phyloP scores from a whole-genome alignment of 2,797 vertebrate genomes.

The Acipenser oxyrinchus region DNA sequence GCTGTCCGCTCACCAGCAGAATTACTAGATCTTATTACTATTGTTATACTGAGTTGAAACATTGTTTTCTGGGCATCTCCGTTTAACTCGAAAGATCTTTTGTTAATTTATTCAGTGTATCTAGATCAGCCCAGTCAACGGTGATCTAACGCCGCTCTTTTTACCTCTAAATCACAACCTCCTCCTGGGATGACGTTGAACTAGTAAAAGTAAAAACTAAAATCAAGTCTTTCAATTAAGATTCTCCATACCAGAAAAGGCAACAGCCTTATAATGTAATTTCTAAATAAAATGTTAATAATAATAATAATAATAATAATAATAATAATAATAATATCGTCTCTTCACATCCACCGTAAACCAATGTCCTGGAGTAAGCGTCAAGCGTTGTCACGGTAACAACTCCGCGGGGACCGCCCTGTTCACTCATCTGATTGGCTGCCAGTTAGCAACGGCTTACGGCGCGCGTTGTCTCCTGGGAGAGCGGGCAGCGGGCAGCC shows the following conservation, averaged over 20 bases:
- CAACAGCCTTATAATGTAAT: neutral
- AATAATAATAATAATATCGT: neutral
- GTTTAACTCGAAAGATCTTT: neutral
- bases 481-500: neutral
- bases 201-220: too few species aligned
- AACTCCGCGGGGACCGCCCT: neutral
- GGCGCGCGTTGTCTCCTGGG: neutral
- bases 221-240: too few species aligned
- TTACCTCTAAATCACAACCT: too few species aligned
- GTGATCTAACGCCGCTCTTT: too few species aligned
- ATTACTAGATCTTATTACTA: too few species aligned
- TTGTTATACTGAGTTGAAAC: neutral
- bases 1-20: too few species aligned
- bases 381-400: neutral
- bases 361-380: neutral
- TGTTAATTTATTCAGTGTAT: neutral
- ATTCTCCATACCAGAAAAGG: too few species aligned
- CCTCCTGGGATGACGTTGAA: too few species aligned
- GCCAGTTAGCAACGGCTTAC: neutral
- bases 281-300: neutral
- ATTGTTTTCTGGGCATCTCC: neutral
- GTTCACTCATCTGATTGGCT: neutral
- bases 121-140: too few species aligned
- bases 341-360: neutral
- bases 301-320: neutral